Evolutionary conservation across 2,113 vertebrate species (phyloP), one percentile per base, ranked within the genome.

Genomic region (Nettapus auritus): DNA sequence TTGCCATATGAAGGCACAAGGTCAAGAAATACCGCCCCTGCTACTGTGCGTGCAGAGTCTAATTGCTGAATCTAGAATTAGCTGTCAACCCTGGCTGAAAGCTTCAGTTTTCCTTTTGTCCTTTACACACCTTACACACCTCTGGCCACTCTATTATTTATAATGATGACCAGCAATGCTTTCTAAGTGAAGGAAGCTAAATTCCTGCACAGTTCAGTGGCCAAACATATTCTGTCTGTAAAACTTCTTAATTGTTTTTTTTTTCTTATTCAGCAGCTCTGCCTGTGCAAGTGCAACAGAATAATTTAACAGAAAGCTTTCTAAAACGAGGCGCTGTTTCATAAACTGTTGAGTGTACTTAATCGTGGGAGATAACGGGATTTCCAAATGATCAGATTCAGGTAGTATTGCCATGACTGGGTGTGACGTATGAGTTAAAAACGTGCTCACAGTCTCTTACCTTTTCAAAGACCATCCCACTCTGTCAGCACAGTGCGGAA

Each of bases 91-190:
- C 36, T 42, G 22, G 48, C 56, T 66, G 53, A 84, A 75, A 69
- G 52, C 38, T 82, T 75, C 50, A 3, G 2, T 57, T 34, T 78
- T 88, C 28, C 62, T 89, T 82, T 75, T 60, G 60, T 88, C 8
- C 36, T 68, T 28, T 52, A 0, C 6, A 4, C 2, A 5, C 33
- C 68, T 28, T 52, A 0, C 6, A 4, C 2, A 5, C 33, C 68
- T 28, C 0, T 62, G 57, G 38, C 69, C 75, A 40, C 48, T 71
- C 75, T 79, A 10, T 91, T 91, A 80, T 57, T 75, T 82, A 55
- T 50, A 60, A 44, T 57, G 31, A 73, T 57, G 77, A 57, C 48
- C 66, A 84, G 66, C 60, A 68, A 18, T 29, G 11, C 33, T 38
- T 56, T 50, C 25, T 44, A 34, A 93, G 56, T 64, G 28, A 52